Conservation (phyloP, 53 echinoderm and acorn worm species). For the Hippasteria phrygiana region DNA sequence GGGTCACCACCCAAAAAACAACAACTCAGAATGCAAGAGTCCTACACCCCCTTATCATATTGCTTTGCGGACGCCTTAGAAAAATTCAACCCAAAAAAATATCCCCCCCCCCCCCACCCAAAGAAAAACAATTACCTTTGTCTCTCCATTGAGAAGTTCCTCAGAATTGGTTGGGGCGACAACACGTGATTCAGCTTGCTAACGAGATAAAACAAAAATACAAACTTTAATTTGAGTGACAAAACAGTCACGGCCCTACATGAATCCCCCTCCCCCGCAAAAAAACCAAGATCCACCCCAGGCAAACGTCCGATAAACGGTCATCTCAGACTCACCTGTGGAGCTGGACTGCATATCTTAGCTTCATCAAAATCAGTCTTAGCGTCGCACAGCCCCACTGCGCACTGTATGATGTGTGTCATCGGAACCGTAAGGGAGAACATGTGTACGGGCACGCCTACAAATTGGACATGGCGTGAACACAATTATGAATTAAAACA, state of each 20-base stretch:
- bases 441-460: slow-evolving; percentile 74
- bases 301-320: too few relatives aligned
- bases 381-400: slow-evolving; percentile 25
- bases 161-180: not conserved
- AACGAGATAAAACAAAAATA: not conserved
- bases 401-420: slow-evolving; percentile 63
- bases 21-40: too few relatives aligned
- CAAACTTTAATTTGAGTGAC: too few relatives aligned
- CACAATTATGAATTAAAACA: too few relatives aligned
- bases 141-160: not conserved
- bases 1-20: too few relatives aligned
- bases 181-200: not conserved
- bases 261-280: too few relatives aligned
- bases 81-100: too few relatives aligned
- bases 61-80: too few relatives aligned
- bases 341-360: not conserved
- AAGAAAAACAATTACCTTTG: not conserved
- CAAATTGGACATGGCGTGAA: too few relatives aligned
- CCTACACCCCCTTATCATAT: too few relatives aligned
- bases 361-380: not conserved
- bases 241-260: too few relatives aligned
- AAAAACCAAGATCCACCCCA: too few relatives aligned
- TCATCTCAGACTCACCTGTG: not conserved
- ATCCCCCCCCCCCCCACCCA: not conserved
- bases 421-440: slow-evolving; percentile 68